phyloP scores from a whole-genome alignment of 2,888 invertebrate species.

The Agonopterix arenella region DNA sequence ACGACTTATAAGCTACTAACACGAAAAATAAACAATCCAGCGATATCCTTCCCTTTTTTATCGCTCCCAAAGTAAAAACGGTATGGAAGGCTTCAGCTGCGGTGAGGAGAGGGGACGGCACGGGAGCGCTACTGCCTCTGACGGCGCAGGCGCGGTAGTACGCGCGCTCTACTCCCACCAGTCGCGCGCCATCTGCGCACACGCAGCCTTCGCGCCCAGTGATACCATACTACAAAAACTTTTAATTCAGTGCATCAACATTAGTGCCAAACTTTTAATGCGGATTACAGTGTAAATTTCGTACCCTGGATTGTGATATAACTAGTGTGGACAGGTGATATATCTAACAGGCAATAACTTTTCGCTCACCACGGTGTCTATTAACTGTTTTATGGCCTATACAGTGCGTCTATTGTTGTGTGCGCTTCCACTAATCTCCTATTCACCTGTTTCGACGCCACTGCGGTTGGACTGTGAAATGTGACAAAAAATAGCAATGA shows the following conservation, averaged over 20 bases:
- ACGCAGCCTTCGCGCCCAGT: conserved; percentile 49
- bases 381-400: conserved; percentile 68
- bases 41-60: conserved; percentile 72
- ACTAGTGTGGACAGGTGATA: conserved; percentile 16
- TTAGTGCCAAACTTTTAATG: conserved; percentile 22
- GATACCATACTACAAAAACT: conserved; percentile 30
- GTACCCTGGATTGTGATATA: conserved; percentile 23
- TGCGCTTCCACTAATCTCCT: conserved; percentile 63
- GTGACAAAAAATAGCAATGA: conserved; percentile 75
- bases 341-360: conserved; percentile 35
- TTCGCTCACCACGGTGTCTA: conserved; percentile 38
- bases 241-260: conserved; percentile 19
- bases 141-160: conserved; percentile 59
- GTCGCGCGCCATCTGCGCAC: conserved; percentile 61
- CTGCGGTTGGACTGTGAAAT: conserved; percentile 69
- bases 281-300: conserved; percentile 63
- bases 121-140: conserved; percentile 74
- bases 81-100: conserved; percentile 54
- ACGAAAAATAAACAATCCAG: conserved; percentile 70
- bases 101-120: conserved; percentile 30
- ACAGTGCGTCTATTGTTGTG: conserved; percentile 67
- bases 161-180: conserved; percentile 66
- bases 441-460: conserved; percentile 63
- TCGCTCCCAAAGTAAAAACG: conserved; percentile 63
- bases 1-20: conserved; percentile 72